Evolutionary conservation across 2,113 vertebrate species (phyloP), one percentile per base, ranked within the genome.

Genomic region (Osmerus eperlanus): DNA sequence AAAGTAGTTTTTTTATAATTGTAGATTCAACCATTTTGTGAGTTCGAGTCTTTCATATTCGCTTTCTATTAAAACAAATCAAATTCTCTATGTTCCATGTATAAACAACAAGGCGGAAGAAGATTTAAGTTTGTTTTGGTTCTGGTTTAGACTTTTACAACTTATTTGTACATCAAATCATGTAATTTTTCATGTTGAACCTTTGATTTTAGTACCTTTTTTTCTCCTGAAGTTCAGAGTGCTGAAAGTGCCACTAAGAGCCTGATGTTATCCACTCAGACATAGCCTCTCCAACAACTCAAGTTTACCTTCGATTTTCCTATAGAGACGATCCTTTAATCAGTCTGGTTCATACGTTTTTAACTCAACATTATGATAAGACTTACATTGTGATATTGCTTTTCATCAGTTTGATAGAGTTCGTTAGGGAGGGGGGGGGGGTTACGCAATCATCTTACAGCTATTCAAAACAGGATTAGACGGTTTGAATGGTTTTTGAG

Each of bases 381-480:
- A 51, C 16, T 16, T 16, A 54, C 28, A 16, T 52, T 8, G 1
- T 52, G 19, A 11, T 11, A 23, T 53, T 66, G 36, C 51, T 32
- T 63, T 36, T 52, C 55, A 18, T 15, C 29, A 19, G 9, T 47
- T 47, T 32, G 68, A 12, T 19, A 21, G 56, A 23, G 68, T 61
- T 12, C 21, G 54, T 51, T 36, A 53, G 56, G 21, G 56, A 81
- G 74, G 81, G 74, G 82, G 70, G 81, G 75, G 74, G 65, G 78
- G 76, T 83, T 84, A 75, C 72, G 84, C 81, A 83, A 86, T 87
- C 84, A 89, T 87, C 84, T 85, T 81, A 83, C 83, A 80, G 74
- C 84, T 85, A 87, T 88, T 90, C 85, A 87, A 72, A 67, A 82
- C 77, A 74, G 86, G 87, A 90, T 90, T 89, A 91, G 80, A 77